These are phyloP conservation scores for Platygyra sinensis DNA, from an alignment of 64 coral and sea anemone species.

Conservation along the genomic window DNA sequence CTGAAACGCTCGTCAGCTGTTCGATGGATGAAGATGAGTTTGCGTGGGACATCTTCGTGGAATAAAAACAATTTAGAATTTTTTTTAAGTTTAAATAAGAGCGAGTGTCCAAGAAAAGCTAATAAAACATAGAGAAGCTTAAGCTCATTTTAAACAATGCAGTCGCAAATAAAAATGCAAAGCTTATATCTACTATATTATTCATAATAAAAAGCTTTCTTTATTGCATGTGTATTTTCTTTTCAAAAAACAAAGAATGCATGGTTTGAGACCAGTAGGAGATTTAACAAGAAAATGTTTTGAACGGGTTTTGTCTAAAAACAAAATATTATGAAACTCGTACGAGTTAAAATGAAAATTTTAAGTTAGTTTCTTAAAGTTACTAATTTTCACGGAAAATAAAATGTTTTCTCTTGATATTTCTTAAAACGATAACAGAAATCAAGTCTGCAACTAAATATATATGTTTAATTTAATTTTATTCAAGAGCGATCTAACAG, in stretches of 20 bases:
- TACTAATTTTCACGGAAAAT: neutral
- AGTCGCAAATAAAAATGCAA: neutral
- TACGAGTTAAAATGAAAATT: neutral
- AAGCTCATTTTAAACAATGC: neutral
- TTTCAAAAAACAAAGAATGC: neutral
- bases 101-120: neutral
- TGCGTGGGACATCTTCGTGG: neutral
- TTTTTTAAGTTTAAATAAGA: neutral
- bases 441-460: neutral
- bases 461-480: constrained; percentile 5
- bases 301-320: neutral
- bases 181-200: constrained; percentile 2
- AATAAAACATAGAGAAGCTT: neutral
- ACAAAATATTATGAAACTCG: neutral
- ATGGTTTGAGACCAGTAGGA: neutral
- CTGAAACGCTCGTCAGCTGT: neutral
- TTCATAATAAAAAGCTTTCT: constrained; percentile 18
- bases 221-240: neutral
- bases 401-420: neutral
- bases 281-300: neutral
- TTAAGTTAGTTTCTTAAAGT: neutral
- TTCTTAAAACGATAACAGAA: neutral
- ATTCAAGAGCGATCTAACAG: neutral
- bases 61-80: neutral
- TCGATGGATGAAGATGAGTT: constrained; percentile 2